These are phyloP conservation scores for Drosophila ezoana DNA, from an alignment of 2,888 invertebrate species.

Conservation along the genomic window DNA sequence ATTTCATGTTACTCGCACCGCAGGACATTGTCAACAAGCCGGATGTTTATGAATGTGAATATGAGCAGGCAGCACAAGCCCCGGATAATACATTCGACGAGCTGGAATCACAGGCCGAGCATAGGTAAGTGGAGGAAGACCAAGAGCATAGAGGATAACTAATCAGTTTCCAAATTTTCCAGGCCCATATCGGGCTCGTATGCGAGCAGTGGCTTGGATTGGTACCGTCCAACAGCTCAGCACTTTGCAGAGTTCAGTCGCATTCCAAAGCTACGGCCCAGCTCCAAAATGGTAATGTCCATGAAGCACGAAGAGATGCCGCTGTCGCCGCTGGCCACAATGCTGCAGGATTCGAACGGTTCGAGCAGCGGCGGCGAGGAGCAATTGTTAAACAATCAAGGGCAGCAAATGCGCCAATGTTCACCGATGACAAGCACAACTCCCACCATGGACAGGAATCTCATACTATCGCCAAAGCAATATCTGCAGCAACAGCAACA, in stretches of 20 bases:
- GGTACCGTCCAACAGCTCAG: constrained; percentile 82
- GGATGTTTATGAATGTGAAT: constrained; percentile 62
- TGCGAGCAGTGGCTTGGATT: constrained; percentile 73
- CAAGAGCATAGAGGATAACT: not conserved
- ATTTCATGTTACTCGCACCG: constrained; percentile 77
- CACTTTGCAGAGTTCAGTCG: constrained; percentile 83
- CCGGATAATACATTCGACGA: constrained; percentile 19
- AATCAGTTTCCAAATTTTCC: not conserved
- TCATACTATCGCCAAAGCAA: constrained; percentile 71
- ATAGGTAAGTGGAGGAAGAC: constrained; percentile 63
- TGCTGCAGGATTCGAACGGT: constrained; percentile 84
- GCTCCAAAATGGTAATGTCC: constrained; percentile 84
- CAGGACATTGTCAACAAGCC: constrained; percentile 64
- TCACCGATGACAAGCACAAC: constrained; percentile 62
- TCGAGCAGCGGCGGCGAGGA: constrained; percentile 84
- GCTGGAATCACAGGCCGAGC: constrained; percentile 42
- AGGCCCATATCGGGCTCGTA: constrained; percentile 79
- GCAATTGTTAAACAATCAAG: constrained; percentile 42
- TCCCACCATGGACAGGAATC: constrained; percentile 49
- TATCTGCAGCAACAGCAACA: constrained; percentile 71
- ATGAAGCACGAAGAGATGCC: constrained; percentile 83
- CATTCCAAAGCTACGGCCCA: constrained; percentile 83
- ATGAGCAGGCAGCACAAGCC: constrained; percentile 60
- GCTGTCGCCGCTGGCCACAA: constrained; percentile 83
- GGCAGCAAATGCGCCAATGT: constrained; percentile 46